These are phyloP conservation scores for Schizothorax lantsangensis DNA, from an alignment of 2,797 vertebrate species.

Conservation along the genomic window DNA sequence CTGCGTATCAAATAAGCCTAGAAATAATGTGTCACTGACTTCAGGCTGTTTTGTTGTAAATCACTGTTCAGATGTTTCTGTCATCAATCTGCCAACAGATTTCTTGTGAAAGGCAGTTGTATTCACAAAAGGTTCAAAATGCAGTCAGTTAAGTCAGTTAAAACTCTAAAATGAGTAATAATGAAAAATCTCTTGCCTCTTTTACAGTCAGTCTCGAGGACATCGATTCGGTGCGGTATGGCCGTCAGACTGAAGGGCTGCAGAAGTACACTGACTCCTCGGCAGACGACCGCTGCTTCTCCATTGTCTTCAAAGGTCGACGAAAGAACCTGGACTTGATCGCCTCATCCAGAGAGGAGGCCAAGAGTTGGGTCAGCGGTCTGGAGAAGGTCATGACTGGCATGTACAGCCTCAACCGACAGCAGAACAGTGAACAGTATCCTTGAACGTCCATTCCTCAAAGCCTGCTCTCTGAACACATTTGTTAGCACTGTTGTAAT, in stretches of 20 bases:
- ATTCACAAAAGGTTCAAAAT: neutral
- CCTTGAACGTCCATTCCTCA: slow-evolving; percentile 72
- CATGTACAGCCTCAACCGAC: slow-evolving; percentile 82
- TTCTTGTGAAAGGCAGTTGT: neutral
- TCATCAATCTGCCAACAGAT: neutral
- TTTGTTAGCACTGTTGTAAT: neutral
- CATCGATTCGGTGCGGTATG: slow-evolving; percentile 88
- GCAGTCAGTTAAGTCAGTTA: neutral
- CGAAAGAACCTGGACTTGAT: slow-evolving; percentile 91
- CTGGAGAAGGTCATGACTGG: slow-evolving; percentile 87
- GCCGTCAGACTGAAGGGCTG: slow-evolving; percentile 91
- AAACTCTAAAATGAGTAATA: neutral
- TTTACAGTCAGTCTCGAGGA: slow-evolving; percentile 90
- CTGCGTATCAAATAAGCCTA: neutral
- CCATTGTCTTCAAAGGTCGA: slow-evolving; percentile 90
- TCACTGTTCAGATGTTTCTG: neutral
- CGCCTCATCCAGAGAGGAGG: slow-evolving; percentile 74
- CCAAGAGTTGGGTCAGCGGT: slow-evolving; percentile 83
- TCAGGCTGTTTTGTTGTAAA: neutral
- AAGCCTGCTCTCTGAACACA: neutral
- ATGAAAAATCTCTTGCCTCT: neutral
- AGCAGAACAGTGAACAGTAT: slow-evolving; percentile 95
- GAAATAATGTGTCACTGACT: neutral
- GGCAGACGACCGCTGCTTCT: slow-evolving; percentile 87
- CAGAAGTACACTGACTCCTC: slow-evolving; percentile 83